These are phyloP conservation scores for Conopomorpha cramerella DNA, from an alignment of 1,140 invertebrate species.

Conservation along the genomic window DNA sequence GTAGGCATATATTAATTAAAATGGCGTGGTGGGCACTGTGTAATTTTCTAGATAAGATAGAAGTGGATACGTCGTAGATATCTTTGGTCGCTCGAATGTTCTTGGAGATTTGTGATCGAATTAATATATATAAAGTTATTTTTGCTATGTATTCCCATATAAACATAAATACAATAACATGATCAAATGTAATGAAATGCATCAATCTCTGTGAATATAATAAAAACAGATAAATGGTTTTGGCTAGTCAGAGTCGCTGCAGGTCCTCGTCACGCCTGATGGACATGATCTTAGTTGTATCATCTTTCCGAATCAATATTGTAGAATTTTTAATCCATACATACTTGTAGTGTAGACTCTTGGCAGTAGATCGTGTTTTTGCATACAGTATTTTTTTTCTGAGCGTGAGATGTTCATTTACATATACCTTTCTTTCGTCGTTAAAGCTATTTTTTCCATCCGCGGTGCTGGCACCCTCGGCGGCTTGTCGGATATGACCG, in stretches of 20 bases:
- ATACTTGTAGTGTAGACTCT: conserved; percentile 1
- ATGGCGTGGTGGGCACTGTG: background rate
- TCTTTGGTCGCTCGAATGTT: too few relatives aligned
- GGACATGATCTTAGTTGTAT: background rate
- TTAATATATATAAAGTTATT: background rate
- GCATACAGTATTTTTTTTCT: conserved; percentile 4
- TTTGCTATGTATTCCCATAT: background rate
- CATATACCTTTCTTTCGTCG: background rate
- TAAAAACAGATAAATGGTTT: background rate
- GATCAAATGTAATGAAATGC: background rate
- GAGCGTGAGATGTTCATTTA: conserved; percentile 4
- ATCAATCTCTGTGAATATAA: background rate
- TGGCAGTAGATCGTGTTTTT: background rate
- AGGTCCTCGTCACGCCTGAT: conserved; percentile 2
- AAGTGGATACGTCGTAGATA: too few relatives aligned
- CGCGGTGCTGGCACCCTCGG: background rate
- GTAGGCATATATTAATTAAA: background rate
- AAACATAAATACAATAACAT: background rate
- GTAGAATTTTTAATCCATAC: conserved; percentile 4
- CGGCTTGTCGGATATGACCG: background rate
- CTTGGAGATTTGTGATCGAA: too few relatives aligned
- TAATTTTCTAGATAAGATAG: background rate
- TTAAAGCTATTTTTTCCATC: too few relatives aligned
- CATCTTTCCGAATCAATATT: conserved; percentile 2
- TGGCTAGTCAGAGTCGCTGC: too few relatives aligned